Conservation (phyloP, 2,113 vertebrate species). For the Parus major region DNA sequence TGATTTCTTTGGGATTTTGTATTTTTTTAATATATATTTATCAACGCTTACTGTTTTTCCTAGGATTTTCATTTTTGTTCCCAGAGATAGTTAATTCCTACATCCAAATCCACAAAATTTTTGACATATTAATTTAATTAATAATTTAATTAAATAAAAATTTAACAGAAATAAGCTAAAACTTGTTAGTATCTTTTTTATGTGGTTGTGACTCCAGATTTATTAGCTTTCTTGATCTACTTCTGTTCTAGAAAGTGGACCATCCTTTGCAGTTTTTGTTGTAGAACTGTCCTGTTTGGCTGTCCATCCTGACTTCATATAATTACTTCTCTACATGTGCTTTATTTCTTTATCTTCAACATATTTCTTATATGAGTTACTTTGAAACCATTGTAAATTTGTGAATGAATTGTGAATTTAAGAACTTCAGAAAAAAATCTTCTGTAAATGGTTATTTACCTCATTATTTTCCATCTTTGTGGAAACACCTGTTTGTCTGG, state of each 20-base stretch:
- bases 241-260: background rate
- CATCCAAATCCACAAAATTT: background rate
- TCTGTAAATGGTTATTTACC: background rate
- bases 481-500: accelerated
- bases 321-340: background rate
- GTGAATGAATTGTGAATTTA: background rate
- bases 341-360: background rate
- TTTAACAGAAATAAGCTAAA: background rate
- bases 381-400: background rate
- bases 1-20: background rate
- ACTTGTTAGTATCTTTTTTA: background rate
- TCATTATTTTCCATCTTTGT: background rate
- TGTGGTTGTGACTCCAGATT: background rate
- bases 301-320: background rate
- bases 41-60: background rate
- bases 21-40: background rate
- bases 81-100: background rate
- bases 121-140: no score
- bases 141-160: background rate
- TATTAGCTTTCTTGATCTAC: background rate
- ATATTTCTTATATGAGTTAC: background rate
- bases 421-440: background rate
- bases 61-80: background rate
- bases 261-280: background rate
- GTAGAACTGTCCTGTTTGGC: background rate